Evolutionary conservation across 2,888 invertebrate species (phyloP).

Genomic region (Apodemia duryi): DNA sequence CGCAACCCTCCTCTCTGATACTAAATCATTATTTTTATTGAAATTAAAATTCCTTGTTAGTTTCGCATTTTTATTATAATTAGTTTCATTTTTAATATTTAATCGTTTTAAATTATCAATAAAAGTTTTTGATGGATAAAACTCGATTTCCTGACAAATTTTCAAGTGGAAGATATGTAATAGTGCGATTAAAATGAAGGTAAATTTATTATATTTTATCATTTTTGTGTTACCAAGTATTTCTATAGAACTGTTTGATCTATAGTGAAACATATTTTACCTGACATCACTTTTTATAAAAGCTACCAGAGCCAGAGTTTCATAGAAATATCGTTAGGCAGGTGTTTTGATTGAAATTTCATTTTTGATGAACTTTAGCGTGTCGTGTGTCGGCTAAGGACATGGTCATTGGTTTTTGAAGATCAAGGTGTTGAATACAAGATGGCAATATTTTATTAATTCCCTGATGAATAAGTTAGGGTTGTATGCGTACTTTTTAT

Average conservation of each 20-base stretch:
- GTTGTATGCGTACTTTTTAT: too few species aligned
- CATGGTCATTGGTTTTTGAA: not conserved
- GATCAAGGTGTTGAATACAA: not conserved
- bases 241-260: not conserved
- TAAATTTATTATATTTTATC: not conserved
- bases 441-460: not conserved
- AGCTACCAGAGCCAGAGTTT: slow-evolving; percentile 44
- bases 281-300: slow-evolving; percentile 46
- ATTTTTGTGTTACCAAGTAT: not conserved
- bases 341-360: slow-evolving; percentile 74
- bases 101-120: not conserved
- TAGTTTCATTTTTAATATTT: not conserved
- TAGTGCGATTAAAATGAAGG: not conserved
- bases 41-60: slow-evolving; percentile 11
- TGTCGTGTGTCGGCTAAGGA: slow-evolving; percentile 22
- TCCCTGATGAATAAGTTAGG: not conserved
- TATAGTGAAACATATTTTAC: not conserved
- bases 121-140: slow-evolving; percentile 11
- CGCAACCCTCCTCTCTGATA: slow-evolving; percentile 25
- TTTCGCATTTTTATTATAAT: not conserved
- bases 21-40: not conserved
- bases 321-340: slow-evolving; percentile 52
- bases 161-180: not conserved
- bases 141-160: slow-evolving; percentile 10
- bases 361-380: slow-evolving; percentile 54